Base-by-base conservation (phyloP, 2,797 vertebrate genomes). In the Crypturellus tataupa region DNA sequence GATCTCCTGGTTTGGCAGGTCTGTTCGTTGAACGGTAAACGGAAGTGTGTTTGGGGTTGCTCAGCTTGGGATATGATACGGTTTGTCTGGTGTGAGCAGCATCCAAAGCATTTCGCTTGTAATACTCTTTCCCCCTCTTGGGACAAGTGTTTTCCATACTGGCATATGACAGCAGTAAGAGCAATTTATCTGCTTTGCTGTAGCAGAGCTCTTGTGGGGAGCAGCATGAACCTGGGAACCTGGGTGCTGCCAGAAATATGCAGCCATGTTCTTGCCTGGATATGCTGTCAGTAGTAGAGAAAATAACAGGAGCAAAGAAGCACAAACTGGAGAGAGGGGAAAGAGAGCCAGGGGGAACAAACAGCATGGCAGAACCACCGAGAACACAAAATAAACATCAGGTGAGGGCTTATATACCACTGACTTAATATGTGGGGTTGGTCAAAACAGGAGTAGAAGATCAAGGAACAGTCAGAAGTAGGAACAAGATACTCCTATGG, bases 341-440 rank as follows among this genome's bases (percentile, higher is more conserved):
- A 63, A 40, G 80, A 64, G 67, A 72, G 59, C 33, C 53, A 69
- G 80, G 69, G 77, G 80, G 86, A 71, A 33, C 53, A 79, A 92
- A 95, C 37, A 78, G n/a, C 21, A 5, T 71, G 56, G 55, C 62
- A 20, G 1, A 11, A 46, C 33, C 33, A 15, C 59, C 39, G 46
- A 56, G 49, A 95, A 67, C 1, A 2, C 25, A 76, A 83, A 94
- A 51, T 70, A 86, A 94, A 88, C 64, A 86, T 68, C 76, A 62
- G 62, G 24, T 40, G 33, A 78, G 37, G 44, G 65, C 23, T 94
- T 82, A 21, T 46, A 16, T 73, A 25, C 24, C 64, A 9, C 35
- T 67, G 39, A 39, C 19, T 10, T 13, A 27, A 49, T 53, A 23
- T 31, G 27, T 9, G 75, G 39, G 17, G 31, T 55, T 49, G 37